Percentiles rank a stretch among this genome's conserved stretches.
Conservation (phyloP, 2,113 vertebrate genomes). For the Neotragus pygmaeus region DNA sequence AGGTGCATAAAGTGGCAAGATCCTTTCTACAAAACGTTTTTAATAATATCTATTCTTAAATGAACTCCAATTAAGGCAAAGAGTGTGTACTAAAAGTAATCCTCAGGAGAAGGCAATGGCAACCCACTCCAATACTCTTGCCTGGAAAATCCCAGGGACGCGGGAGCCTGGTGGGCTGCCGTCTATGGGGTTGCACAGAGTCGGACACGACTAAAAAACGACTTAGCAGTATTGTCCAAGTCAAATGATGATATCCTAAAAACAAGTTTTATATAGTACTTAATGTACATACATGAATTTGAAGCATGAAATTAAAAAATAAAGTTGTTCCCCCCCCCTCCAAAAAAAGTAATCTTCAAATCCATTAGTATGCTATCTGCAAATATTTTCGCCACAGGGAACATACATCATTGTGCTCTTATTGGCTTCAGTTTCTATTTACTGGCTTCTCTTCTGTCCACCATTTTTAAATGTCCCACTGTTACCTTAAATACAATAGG, state of each 20-base stretch:
- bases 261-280: conserved; percentile 37
- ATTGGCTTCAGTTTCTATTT: not conserved
- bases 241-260: conserved; percentile 18
- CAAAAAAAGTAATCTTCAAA: conserved; percentile 40
- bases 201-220: too few relatives aligned
- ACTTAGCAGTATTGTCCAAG: conserved; percentile 10
- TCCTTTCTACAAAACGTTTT: conserved; percentile 27
- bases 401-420: not conserved
- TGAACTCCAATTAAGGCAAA: conserved; percentile 17
- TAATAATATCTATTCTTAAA: conserved; percentile 1
- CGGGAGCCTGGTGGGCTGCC: too few relatives aligned
- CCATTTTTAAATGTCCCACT: not conserved
- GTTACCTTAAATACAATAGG: not conserved
- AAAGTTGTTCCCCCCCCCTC: conserved; percentile 56
- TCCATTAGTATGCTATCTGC: not conserved
- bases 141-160: too few relatives aligned
- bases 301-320: conserved; percentile 61
- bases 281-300: conserved; percentile 48
- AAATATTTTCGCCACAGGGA: not conserved
- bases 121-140: too few relatives aligned
- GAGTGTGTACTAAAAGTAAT: not conserved
- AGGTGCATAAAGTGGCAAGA: not conserved
- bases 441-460: not conserved
- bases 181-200: too few relatives aligned
- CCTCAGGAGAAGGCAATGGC: too few relatives aligned